phyloP scores from a whole-genome alignment of 2,113 vertebrate genomes.

The rabbit (Oryctolagus cuniculus) region mOryCun1.1 NC_091445.1:14319001-14319500 shows the following conservation, averaged over 20 bases:
- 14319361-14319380: not conserved
- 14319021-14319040: too few relatives aligned
- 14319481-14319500: not conserved
- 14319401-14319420: not conserved
- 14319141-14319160: not conserved
- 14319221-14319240: not conserved
- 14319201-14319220: not conserved
- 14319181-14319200: not conserved
- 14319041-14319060: too few relatives aligned
- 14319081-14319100: not conserved
- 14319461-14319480: slow-evolving; percentile 22
- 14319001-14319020: too few relatives aligned
- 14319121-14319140: not conserved
- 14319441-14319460: slow-evolving; percentile 11
- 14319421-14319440: not conserved
- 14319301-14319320: not conserved
- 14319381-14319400: slow-evolving; percentile 52
- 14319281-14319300: not conserved
- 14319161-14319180: not conserved
- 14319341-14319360: slow-evolving; percentile 35
- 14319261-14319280: not conserved
- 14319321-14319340: not conserved
- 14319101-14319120: not conserved
- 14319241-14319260: not conserved
- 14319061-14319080: not conserved